These are phyloP conservation scores for Halocynthia aurantium DNA, from an alignment of 23 tunicate genomes.

Conservation along the genomic window DNA sequence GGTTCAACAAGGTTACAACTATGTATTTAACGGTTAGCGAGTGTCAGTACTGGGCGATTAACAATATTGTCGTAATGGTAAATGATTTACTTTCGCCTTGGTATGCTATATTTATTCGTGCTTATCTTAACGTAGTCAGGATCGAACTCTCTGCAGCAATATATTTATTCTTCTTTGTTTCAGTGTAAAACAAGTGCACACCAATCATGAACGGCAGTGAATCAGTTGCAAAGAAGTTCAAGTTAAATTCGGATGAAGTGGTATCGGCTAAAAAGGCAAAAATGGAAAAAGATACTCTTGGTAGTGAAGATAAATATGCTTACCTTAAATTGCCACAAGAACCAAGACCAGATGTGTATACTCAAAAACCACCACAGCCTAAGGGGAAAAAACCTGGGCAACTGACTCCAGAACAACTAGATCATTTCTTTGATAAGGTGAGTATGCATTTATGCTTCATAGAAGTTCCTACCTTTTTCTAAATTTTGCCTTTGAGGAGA, in stretches of 20 bases:
- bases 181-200: background rate
- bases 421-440: conserved; percentile 84
- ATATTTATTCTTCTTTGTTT: no score
- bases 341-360: conserved; percentile 67
- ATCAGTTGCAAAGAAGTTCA: no score
- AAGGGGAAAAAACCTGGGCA: conserved; percentile 66
- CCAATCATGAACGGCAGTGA: background rate
- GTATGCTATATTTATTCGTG: no score
- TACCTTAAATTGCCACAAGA: conserved; percentile 23
- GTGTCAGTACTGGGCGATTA: no score
- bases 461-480: background rate
- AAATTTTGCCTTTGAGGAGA: no score
- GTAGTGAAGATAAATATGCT: background rate
- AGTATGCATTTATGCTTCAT: background rate
- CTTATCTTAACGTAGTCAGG: no score
- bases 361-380: conserved; percentile 60
- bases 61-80: no score
- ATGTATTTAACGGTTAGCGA: no score
- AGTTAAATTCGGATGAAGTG: background rate
- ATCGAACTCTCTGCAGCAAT: no score
- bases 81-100: no score
- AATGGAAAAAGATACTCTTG: conserved; percentile 5
- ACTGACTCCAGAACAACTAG: conserved; percentile 52
- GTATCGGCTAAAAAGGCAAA: background rate
- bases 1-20: no score